These are phyloP conservation scores for Amphiduros pacificus DNA, from an alignment of 2,888 invertebrate genomes.

Conservation along the genomic window DNA sequence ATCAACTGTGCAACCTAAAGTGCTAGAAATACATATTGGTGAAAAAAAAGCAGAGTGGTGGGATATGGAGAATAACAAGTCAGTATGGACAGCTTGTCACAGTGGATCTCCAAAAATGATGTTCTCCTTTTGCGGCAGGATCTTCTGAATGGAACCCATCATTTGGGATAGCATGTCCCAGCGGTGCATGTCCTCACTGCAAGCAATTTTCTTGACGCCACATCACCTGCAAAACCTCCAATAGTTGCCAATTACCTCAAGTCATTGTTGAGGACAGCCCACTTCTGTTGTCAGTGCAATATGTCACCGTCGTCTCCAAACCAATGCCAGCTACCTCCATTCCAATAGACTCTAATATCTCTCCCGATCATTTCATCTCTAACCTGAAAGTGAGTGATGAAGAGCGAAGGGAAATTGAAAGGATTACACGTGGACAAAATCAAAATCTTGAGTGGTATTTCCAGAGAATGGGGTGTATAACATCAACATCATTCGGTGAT, in stretches of 20 bases:
- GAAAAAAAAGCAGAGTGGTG: no score
- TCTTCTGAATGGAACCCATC: not conserved
- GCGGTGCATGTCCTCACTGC: not conserved
- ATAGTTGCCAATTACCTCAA: no score
- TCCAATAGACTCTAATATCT: not conserved
- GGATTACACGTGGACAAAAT: not conserved
- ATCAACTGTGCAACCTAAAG: no score
- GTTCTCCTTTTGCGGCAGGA: not conserved
- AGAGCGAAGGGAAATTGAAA: not conserved
- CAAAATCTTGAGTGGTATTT: constrained; percentile 1
- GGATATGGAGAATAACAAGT: no score
- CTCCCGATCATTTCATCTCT: no score
- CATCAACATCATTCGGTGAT: not conserved
- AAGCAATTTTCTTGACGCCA: not conserved
- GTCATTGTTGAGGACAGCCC: not conserved
- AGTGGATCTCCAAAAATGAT: not conserved
- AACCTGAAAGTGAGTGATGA: not conserved
- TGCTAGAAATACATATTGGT: no score
- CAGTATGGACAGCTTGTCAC: no score
- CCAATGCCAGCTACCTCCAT: not conserved
- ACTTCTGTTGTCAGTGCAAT: not conserved
- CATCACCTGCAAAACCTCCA: not conserved
- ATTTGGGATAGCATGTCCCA: not conserved
- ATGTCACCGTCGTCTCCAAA: not conserved
- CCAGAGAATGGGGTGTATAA: not conserved